Conservation (phyloP, 2,888 invertebrate species). For the Troides oblongomaculatus region DNA sequence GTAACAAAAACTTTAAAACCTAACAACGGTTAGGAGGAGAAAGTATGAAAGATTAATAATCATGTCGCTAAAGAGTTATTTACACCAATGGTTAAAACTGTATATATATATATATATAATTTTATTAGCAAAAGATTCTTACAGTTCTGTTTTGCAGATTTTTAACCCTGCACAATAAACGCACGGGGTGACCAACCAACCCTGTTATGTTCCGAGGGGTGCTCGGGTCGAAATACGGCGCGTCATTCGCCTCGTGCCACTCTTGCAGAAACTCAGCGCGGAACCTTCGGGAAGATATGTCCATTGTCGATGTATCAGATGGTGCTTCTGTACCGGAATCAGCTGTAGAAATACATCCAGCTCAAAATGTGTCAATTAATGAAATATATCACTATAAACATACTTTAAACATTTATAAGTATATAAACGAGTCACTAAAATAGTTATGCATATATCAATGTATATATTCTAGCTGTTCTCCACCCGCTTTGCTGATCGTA, state of each 20-base stretch:
- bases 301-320: conserved; percentile 75
- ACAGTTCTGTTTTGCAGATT: conserved; percentile 94
- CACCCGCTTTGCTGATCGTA: too few relatives aligned
- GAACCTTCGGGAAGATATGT: conserved; percentile 68
- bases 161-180: conserved; percentile 90
- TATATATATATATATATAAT: too few relatives aligned
- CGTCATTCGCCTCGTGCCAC: conserved; percentile 72
- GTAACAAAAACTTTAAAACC: too few relatives aligned
- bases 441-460: too few relatives aligned
- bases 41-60: too few relatives aligned
- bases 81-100: too few relatives aligned
- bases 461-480: too few relatives aligned
- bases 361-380: background rate
- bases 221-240: conserved; percentile 88
- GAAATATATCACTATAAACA: background rate
- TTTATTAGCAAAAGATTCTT: conserved; percentile 55
- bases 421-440: too few relatives aligned
- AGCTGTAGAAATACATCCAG: conserved; percentile 46
- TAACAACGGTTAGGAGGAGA: too few relatives aligned
- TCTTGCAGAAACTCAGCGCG: conserved; percentile 71
- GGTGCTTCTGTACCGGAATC: conserved; percentile 80
- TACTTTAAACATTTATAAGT: too few relatives aligned
- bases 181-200: conserved; percentile 90
- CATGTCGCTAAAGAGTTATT: too few relatives aligned
- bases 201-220: conserved; percentile 91